Evolutionary conservation across 2,888 invertebrate species (phyloP).

Genomic region (Drosophila paranaensis): DNA sequence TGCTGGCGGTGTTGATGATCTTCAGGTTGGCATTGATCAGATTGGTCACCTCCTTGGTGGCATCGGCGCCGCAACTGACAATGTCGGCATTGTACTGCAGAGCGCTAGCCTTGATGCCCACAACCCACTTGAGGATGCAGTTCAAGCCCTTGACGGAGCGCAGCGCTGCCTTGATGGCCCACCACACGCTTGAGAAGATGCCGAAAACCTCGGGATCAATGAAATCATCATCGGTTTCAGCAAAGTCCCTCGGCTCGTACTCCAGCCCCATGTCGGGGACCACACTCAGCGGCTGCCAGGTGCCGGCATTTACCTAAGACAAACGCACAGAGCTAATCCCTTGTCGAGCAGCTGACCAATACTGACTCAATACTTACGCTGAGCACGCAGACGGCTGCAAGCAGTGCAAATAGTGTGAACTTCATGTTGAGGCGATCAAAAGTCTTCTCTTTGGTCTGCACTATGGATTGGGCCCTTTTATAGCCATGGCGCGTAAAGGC

Average conservation of each 20-base stretch:
- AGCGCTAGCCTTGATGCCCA: conserved; percentile 55
- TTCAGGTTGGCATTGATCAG: conserved; percentile 59
- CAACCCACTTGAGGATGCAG: conserved; percentile 68
- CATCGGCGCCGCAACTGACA: conserved; percentile 54
- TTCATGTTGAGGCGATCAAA: conserved; percentile 60
- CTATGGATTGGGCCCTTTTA: conserved; percentile 24
- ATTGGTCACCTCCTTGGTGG: conserved; percentile 57
- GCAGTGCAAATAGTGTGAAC: conserved; percentile 53
- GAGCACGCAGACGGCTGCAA: conserved; percentile 60
- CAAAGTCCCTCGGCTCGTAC: conserved; percentile 27
- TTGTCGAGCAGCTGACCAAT: neutral
- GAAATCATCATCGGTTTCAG: conserved; percentile 7
- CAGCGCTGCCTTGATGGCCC: conserved; percentile 40
- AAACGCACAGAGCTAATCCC: neutral
- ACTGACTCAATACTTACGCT: conserved; percentile 43
- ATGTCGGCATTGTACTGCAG: conserved; percentile 50
- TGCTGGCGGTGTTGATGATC: conserved; percentile 55
- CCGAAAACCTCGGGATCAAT: conserved; percentile 23
- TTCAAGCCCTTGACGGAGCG: conserved; percentile 72
- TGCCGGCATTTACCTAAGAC: conserved; percentile 52
- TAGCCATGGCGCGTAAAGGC: conserved; percentile 13
- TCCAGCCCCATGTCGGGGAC: conserved; percentile 14
- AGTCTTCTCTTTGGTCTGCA: conserved; percentile 21
- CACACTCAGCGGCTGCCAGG: conserved; percentile 22
- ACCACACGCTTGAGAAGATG: conserved; percentile 25